Base-by-base conservation (phyloP, 2,888 invertebrate species). In the Scaptomyza flava region DNA sequence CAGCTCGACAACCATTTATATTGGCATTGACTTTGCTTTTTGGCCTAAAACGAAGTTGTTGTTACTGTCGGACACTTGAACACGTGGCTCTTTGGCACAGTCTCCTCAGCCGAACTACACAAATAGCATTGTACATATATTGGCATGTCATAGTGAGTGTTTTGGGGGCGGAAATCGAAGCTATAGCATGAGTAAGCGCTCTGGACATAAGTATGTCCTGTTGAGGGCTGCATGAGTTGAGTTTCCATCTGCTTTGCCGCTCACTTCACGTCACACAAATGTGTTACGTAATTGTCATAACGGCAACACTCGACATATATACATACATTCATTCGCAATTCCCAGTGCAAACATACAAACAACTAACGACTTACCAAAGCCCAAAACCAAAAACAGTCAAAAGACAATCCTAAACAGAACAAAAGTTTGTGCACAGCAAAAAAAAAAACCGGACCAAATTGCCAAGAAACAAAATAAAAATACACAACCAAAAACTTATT, bases 271-370 rank as follows among this genome's bases (percentile, higher is more conserved):
- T 83, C 81, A 67, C 72, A 76, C 72, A 81, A 84, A 81, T 81
- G 72, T 65, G 76, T 87, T 84, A 79, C 72, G 82, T 87, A 81
- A 87, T 81, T 81, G 81, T 81, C 87, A 87, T 81, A 87, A 81
- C 79, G 63, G 46, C 62, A 48, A 56, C 72, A 62, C 61, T 47
- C 20, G 27, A 42, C 41, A 31, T 53, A 41, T 34, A 14, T 46
- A 34, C 20, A 33, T 38, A 38, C 14, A 30, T 48, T 33, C 48
- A 33, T 17, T 48, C 23, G 42, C 65, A 68, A 81, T 56, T 81
- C 84, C 81, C 81, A n/a, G 31, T 34, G 51, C 77, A 73, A 77
- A 27, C 27, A 27, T 6, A 68, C 66, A 68, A 70, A 3, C 27
- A 56, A 70, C 54, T 46, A 67, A 50, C 60, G 53, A 61, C 65